phyloP scores from a whole-genome alignment of 1,140 invertebrate species.

The Camponotus vicinus region DNA sequence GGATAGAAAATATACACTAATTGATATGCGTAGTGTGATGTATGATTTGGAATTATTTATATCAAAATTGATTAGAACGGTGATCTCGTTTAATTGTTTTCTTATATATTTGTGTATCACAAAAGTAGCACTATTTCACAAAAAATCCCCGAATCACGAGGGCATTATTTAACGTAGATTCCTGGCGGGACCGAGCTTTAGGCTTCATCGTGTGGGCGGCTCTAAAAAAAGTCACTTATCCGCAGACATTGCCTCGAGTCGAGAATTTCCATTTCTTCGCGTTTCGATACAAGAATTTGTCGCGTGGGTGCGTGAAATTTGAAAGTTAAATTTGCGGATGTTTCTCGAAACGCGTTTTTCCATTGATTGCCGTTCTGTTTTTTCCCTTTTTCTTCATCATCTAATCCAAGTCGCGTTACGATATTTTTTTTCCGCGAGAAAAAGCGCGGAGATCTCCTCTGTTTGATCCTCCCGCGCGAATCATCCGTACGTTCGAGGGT shows the following conservation, averaged over 20 bases:
- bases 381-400: neutral
- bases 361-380: conserved; percentile 2
- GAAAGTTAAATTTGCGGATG: conserved; percentile 27
- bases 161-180: neutral
- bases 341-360: neutral
- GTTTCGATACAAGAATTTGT: neutral
- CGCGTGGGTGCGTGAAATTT: neutral
- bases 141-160: neutral
- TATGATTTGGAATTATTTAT: neutral
- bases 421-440: conserved; percentile 21
- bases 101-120: neutral
- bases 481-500: conserved; percentile 10
- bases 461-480: neutral
- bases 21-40: neutral
- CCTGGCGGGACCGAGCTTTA: neutral
- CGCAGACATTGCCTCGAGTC: neutral
- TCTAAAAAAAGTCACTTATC: neutral
- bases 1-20: neutral
- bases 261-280: conserved; percentile 1
- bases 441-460: neutral
- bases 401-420: neutral
- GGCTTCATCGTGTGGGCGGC: neutral
- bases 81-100: conserved; percentile 10
- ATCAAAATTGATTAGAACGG: neutral
- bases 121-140: neutral